These are phyloP conservation scores for Cardiocondyla obscurior DNA, from an alignment of 1,140 invertebrate species.

Conservation along the genomic window DNA sequence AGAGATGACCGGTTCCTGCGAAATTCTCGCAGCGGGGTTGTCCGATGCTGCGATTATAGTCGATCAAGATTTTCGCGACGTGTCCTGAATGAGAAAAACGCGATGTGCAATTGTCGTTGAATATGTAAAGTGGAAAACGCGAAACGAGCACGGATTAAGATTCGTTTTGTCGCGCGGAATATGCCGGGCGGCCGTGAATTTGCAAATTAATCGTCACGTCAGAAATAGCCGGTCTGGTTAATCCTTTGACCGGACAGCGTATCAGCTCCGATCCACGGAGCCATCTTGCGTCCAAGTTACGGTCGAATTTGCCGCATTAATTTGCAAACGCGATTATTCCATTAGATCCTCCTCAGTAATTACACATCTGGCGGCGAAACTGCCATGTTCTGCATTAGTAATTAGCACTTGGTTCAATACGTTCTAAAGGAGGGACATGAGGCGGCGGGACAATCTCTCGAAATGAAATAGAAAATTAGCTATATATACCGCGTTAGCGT, in stretches of 20 bases:
- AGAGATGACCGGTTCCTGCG: neutral
- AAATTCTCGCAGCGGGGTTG: constrained; percentile 11
- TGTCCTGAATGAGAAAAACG: neutral
- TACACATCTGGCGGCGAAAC: constrained; percentile 47
- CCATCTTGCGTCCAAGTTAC: constrained; percentile 22
- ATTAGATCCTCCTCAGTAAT: constrained; percentile 54
- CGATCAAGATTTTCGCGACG: neutral
- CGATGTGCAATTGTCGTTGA: neutral
- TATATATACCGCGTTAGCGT: constrained; percentile 31
- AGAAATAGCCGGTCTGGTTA: constrained; percentile 28
- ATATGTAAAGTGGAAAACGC: constrained; percentile 12
- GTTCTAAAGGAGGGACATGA: constrained; percentile 12
- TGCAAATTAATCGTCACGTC: constrained; percentile 62
- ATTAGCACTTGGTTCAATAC: constrained; percentile 48
- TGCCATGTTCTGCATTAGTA: constrained; percentile 49
- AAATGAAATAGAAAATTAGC: constrained; percentile 36
- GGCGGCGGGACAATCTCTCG: neutral
- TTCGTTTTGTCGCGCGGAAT: neutral
- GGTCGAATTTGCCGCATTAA: constrained; percentile 47
- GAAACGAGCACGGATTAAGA: constrained; percentile 15
- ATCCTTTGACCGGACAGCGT: constrained; percentile 37
- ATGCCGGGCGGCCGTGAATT: constrained; percentile 10
- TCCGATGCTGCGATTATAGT: neutral
- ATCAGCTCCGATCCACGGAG: neutral
- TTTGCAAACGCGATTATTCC: constrained; percentile 52